Conservation (phyloP, 64 coral and sea anemone genomes). For the Orbicella faveolata region DNA sequence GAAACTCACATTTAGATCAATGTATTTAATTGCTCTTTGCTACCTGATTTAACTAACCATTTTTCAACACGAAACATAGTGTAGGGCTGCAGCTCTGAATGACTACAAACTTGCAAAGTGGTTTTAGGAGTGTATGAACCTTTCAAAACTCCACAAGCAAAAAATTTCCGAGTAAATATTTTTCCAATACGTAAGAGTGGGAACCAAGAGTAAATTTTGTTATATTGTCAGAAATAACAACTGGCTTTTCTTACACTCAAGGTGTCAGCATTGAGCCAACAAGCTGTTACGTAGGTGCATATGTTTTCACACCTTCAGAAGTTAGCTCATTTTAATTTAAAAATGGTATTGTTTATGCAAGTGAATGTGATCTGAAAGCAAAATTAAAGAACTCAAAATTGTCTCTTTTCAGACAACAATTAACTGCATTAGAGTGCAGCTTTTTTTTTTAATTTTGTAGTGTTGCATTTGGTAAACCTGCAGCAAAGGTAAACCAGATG, state of each 20-base stretch:
- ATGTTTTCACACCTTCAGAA: not conserved
- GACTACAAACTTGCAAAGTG: too few relatives aligned
- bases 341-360: constrained; percentile 14
- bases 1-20: too few relatives aligned
- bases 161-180: too few relatives aligned
- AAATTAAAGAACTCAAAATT: constrained; percentile 29
- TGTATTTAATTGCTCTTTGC: too few relatives aligned
- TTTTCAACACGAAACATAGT: too few relatives aligned
- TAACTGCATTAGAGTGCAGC: not conserved
- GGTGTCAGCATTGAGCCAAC: not conserved
- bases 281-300: not conserved
- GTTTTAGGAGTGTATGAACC: too few relatives aligned
- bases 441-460: not conserved
- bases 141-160: too few relatives aligned
- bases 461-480: not conserved
- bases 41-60: too few relatives aligned
- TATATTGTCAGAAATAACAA: not conserved
- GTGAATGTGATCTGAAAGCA: not conserved
- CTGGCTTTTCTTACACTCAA: not conserved
- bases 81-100: too few relatives aligned
- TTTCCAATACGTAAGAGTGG: too few relatives aligned
- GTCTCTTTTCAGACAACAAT: not conserved
- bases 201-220: too few relatives aligned
- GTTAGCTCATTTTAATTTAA: constrained; percentile 41
- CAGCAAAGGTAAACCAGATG: not conserved